These are phyloP conservation scores for Orchestes rusci DNA, from an alignment of 2,888 invertebrate genomes.

Conservation along the genomic window DNA sequence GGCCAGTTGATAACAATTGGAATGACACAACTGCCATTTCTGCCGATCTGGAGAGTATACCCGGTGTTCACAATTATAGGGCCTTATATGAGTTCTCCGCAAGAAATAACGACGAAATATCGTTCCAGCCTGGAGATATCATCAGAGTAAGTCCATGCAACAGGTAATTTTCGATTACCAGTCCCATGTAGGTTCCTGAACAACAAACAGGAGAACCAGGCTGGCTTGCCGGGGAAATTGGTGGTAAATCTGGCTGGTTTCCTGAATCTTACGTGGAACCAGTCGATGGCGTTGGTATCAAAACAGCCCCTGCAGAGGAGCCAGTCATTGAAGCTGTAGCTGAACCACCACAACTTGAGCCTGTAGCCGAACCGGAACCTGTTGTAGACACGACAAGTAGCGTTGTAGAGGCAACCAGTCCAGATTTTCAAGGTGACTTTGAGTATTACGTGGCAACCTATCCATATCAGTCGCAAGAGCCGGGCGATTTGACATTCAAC, in stretches of 20 bases:
- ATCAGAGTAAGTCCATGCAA: conserved; percentile 57
- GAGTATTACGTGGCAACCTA: conserved; percentile 86
- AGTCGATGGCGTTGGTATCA: conserved; percentile 47
- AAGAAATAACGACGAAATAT: conserved; percentile 86
- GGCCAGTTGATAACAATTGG: conserved; percentile 46
- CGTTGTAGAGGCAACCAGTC: too few species aligned
- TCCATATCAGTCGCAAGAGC: conserved; percentile 81
- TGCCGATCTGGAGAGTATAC: conserved; percentile 38
- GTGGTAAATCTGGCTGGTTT: conserved; percentile 92
- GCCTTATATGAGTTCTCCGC: conserved; percentile 93
- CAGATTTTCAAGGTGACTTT: too few species aligned
- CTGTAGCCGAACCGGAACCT: background rate
- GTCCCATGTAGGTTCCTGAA: conserved; percentile 50
- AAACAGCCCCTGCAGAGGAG: conserved; percentile 34
- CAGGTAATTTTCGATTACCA: background rate
- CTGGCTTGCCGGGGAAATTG: conserved; percentile 91
- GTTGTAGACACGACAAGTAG: too few species aligned
- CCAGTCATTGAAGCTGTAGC: conserved; percentile 31
- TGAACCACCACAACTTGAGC: background rate
- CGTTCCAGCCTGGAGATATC: conserved; percentile 88
- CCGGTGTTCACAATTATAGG: conserved; percentile 64
- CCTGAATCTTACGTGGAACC: conserved; percentile 92
- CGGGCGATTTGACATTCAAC: conserved; percentile 86
- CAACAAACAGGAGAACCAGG: conserved; percentile 90
- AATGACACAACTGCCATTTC: conserved; percentile 28